Evolutionary conservation across 2,797 vertebrate genomes (phyloP).

Genomic region (Ceyx erithaca): DNA sequence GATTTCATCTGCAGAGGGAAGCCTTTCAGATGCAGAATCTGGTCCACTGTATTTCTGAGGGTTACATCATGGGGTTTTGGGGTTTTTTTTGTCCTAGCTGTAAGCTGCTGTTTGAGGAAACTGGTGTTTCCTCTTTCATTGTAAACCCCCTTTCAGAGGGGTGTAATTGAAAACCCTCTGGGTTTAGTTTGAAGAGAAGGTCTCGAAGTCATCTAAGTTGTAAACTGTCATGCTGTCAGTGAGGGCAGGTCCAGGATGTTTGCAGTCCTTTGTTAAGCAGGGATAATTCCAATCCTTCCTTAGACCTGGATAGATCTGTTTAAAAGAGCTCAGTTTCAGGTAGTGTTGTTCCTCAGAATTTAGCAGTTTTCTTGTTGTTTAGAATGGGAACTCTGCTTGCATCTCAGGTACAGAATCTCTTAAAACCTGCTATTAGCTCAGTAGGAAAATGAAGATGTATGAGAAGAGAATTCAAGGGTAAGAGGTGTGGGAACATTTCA

Average conservation of each 20-base stretch:
- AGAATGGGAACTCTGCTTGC: neutral
- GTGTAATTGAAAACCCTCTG: neutral
- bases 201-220: neutral
- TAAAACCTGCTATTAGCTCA: neutral
- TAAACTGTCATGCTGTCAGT: neutral
- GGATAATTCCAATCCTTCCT: neutral
- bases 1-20: neutral
- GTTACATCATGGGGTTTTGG: neutral
- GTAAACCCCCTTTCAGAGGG: neutral
- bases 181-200: neutral
- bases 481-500: neutral
- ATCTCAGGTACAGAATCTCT: neutral
- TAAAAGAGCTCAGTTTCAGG: neutral
- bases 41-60: neutral
- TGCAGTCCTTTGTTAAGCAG: neutral
- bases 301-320: neutral
- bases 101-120: neutral
- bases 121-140: neutral
- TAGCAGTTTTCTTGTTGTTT: neutral
- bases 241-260: neutral
- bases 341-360: neutral
- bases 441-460: neutral
- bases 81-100: neutral
- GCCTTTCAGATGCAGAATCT: neutral
- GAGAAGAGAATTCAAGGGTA: neutral